Conservation (phyloP, 2,113 vertebrate genomes). For the Chloroceryle aenea region DNA sequence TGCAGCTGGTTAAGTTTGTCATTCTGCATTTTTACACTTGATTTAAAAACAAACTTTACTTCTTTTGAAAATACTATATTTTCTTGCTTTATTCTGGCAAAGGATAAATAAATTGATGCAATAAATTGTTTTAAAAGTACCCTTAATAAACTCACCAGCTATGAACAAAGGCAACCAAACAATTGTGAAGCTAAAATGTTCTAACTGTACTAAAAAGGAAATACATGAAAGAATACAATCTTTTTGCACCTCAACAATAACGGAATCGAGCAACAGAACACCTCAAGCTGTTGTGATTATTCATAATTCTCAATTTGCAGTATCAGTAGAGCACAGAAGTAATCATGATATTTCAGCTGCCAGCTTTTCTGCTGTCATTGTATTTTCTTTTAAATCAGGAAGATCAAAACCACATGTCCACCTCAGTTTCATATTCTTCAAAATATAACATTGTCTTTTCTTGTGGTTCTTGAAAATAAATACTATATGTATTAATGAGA, state of each 20-base stretch:
- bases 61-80: neutral
- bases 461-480: constrained; percentile 37
- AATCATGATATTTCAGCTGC: constrained; percentile 24
- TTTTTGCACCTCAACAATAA: constrained; percentile 34
- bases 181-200: neutral
- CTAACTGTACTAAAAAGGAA: constrained; percentile 23
- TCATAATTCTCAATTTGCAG: constrained; percentile 33
- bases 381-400: constrained; percentile 1
- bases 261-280: constrained; percentile 9
- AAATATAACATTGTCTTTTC: constrained; percentile 26
- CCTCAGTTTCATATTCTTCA: constrained; percentile 7
- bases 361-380: neutral
- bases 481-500: constrained; percentile 5
- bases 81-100: neutral
- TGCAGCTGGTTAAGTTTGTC: neutral
- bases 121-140: neutral
- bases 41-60: neutral
- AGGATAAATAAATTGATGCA: neutral
- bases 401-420: constrained; percentile 39
- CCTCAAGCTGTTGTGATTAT: neutral
- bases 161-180: neutral
- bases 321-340: neutral
- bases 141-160: neutral
- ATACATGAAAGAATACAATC: neutral
- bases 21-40: neutral